Conservation (phyloP, 2,888 invertebrate genomes). For the Steromphala cineraria region DNA sequence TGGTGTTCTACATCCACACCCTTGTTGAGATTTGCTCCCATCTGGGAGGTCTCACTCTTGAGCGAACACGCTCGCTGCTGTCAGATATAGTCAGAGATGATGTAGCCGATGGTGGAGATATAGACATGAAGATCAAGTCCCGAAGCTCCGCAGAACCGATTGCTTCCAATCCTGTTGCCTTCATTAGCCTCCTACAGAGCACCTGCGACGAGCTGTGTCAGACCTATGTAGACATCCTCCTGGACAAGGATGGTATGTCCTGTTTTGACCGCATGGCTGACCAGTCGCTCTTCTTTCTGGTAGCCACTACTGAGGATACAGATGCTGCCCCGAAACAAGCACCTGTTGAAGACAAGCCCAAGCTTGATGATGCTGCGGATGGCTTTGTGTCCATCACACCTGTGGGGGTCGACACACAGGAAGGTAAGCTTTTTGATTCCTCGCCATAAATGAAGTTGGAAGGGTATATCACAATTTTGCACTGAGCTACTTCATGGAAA, state of each 20-base stretch:
- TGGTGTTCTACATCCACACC: slow-evolving; percentile 87
- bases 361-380: neutral
- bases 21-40: slow-evolving; percentile 87
- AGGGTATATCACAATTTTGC: no score
- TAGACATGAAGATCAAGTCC: neutral
- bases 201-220: slow-evolving; percentile 70
- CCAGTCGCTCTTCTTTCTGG: slow-evolving; percentile 79
- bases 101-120: neutral
- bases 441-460: no score
- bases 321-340: slow-evolving; percentile 56
- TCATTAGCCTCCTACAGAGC: slow-evolving; percentile 61
- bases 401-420: slow-evolving; percentile 4
- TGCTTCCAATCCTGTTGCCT: slow-evolving; percentile 47
- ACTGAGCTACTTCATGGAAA: no score
- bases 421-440: neutral
- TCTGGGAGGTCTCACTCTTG: slow-evolving; percentile 44
- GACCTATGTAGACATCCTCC: slow-evolving; percentile 69
- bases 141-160: slow-evolving; percentile 24
- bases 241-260: slow-evolving; percentile 67
- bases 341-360: neutral
- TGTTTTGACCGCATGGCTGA: slow-evolving; percentile 76
- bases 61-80: slow-evolving; percentile 42
- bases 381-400: slow-evolving; percentile 10
- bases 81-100: neutral
- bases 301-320: slow-evolving; percentile 79